Conservation (phyloP, 2,113 vertebrate species). For the Muntiacus muntjak region DNA sequence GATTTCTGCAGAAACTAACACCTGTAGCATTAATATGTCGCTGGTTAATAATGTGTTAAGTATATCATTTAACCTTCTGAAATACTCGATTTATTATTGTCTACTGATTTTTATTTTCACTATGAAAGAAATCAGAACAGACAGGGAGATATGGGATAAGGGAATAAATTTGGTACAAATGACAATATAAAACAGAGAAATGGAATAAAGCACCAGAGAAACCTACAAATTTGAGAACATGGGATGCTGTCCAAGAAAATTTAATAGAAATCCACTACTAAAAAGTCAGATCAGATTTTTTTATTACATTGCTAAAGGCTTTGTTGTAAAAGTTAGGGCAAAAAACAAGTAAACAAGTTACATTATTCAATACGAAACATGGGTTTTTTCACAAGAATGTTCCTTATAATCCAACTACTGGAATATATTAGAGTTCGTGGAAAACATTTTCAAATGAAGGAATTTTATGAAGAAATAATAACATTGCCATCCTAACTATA, state of each 20-base stretch:
- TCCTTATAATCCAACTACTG: not conserved
- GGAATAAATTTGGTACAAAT: not conserved
- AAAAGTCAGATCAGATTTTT: constrained; percentile 31
- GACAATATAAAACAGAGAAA: constrained; percentile 43
- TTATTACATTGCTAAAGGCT: not conserved
- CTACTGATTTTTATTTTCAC: constrained; percentile 28
- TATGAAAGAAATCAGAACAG: constrained; percentile 14
- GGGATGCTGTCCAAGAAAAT: not conserved
- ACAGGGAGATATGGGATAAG: not conserved
- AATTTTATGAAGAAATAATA: not conserved
- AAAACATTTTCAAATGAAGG: constrained; percentile 21
- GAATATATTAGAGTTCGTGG: not conserved
- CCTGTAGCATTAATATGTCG: not conserved
- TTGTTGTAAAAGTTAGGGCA: not conserved
- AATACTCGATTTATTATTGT: not conserved
- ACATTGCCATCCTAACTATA: not conserved
- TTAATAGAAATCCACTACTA: not conserved
- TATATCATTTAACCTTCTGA: not conserved
- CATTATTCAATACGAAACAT: not conserved
- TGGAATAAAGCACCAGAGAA: not conserved
- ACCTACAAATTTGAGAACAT: constrained; percentile 21
- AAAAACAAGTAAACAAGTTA: not conserved
- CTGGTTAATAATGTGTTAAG: not conserved
- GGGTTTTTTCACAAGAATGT: not conserved
- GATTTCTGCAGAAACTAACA: not conserved